Base-by-base conservation (phyloP, 2,888 invertebrate species). In the Polylopha cassiicola region DNA sequence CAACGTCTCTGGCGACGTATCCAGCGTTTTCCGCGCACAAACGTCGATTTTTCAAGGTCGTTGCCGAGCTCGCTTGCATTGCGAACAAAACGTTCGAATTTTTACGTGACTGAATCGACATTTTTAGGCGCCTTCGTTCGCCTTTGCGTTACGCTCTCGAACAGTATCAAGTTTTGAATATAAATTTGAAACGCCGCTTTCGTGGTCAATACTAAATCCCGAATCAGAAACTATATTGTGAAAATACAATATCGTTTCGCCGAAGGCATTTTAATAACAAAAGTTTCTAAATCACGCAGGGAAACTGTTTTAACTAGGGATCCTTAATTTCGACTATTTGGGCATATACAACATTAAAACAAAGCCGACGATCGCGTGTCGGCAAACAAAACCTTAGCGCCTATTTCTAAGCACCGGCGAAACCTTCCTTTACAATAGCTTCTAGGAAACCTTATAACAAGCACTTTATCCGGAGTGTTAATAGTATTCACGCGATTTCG, bases 361-460 rank as follows among this genome's bases (percentile, higher is more conserved):
- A 36, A 41, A 39, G 21, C 27, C 26, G 41, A 32, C 41, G 21
- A 16, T 37, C 39, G 41, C 44, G 60, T 39, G 59, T 61, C 55
- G 63, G 61, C 52, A 54, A 50, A 58, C 57, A 50, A 53, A 60
- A 56, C 50, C 56, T 56, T 50, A 51, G 33, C 18, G 22, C 24
- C 39, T 53, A 59, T 57, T 66, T 60, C 62, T 65, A 67, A 62
- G 59, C 60, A 59, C 62, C 65, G 65, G 65, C 62, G 66, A 75
- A 74, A 68, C 69, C 73, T 34, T 33, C 26, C 27, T 62, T 47
- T 47, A 58, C 57, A 60, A 63, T 56, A 53, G 53, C 55, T 61
- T 55, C 62, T 61, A 61, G 64, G 77, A 80, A 79, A 62, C 76
- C 74, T 66, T 73, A 71, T 61, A 66, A 63, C 54, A 57, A 62